A percentile compares a stretch with the other conserved stretches of the same genome.
Conservation (phyloP, 2,797 vertebrate genomes). For the Myoxocephalus aenaeus region DNA sequence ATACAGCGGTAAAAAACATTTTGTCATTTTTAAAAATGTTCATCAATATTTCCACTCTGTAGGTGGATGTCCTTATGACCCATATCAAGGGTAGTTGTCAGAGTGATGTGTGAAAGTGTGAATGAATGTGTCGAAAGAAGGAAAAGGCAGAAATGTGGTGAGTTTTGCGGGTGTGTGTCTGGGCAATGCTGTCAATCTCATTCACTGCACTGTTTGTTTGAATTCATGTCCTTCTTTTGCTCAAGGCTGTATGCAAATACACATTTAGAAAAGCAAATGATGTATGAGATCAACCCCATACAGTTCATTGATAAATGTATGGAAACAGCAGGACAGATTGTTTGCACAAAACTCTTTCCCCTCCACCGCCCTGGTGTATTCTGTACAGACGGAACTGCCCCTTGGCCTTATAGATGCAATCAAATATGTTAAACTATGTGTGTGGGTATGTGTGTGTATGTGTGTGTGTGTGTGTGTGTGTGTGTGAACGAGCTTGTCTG, state of each 20-base stretch:
- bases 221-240: slow-evolving; percentile 27
- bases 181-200: slow-evolving; percentile 2
- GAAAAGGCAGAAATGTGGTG: background rate
- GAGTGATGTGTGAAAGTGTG: slow-evolving; percentile 9
- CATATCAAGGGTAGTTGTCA: slow-evolving; percentile 7
- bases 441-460: background rate
- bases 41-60: slow-evolving; percentile 36
- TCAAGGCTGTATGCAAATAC: slow-evolving; percentile 57
- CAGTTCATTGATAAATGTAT: slow-evolving; percentile 49
- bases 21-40: slow-evolving; percentile 8
- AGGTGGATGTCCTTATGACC: slow-evolving; percentile 11
- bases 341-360: slow-evolving; percentile 24
- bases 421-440: slow-evolving; percentile 39
- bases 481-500: slow-evolving; percentile 15
- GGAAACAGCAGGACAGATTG: slow-evolving; percentile 29
- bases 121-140: background rate
- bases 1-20: background rate
- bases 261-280: slow-evolving; percentile 54
- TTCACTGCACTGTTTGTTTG: slow-evolving; percentile 34
- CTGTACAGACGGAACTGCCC: slow-evolving; percentile 36
- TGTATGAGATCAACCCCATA: slow-evolving; percentile 37
- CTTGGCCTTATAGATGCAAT: slow-evolving; percentile 33
- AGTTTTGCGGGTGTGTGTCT: background rate
- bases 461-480: slow-evolving; percentile 24
- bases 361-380: slow-evolving; percentile 8